Evolutionary conservation across 2,113 vertebrate genomes (phyloP).

Genomic region (Symphodus melops): DNA sequence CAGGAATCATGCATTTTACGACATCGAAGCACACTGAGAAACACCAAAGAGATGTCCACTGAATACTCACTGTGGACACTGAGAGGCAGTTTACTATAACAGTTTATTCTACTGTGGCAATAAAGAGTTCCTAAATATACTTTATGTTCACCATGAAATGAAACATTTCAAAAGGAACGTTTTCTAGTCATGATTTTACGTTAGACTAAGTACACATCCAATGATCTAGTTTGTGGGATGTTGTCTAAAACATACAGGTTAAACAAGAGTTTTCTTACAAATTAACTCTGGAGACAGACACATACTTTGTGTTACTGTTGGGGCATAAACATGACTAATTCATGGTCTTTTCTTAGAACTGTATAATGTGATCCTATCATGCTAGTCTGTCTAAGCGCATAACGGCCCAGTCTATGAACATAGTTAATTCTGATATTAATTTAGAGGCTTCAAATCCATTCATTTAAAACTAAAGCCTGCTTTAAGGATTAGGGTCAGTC

Average conservation of each 20-base stretch:
- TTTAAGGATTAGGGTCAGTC: neutral
- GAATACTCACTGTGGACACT: conserved; percentile 13
- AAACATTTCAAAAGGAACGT: neutral
- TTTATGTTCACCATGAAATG: conserved; percentile 16
- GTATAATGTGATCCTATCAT: conserved; percentile 22
- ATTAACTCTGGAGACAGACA: conserved; percentile 14
- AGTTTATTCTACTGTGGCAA: conserved; percentile 23
- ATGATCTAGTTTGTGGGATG: conserved; percentile 11
- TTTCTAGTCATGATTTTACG: conserved; percentile 20
- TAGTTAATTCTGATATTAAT: neutral
- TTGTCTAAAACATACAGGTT: conserved; percentile 23
- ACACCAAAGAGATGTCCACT: conserved; percentile 15
- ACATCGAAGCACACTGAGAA: conserved; percentile 29
- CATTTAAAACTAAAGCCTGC: neutral
- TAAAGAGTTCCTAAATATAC: conserved; percentile 14
- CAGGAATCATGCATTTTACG: conserved; percentile 54
- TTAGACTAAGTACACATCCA: neutral
- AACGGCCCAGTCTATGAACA: conserved; percentile 15
- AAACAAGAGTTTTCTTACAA: conserved; percentile 13
- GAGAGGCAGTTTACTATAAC: conserved; percentile 33
- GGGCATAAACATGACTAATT: conserved; percentile 4
- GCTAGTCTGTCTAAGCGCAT: conserved; percentile 21
- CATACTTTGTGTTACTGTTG: conserved; percentile 1
- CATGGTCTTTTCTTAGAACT: conserved; percentile 13
- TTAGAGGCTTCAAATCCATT: neutral